Base-by-base conservation (phyloP, 2,113 vertebrate genomes). In the Peromyscus leucopus region DNA sequence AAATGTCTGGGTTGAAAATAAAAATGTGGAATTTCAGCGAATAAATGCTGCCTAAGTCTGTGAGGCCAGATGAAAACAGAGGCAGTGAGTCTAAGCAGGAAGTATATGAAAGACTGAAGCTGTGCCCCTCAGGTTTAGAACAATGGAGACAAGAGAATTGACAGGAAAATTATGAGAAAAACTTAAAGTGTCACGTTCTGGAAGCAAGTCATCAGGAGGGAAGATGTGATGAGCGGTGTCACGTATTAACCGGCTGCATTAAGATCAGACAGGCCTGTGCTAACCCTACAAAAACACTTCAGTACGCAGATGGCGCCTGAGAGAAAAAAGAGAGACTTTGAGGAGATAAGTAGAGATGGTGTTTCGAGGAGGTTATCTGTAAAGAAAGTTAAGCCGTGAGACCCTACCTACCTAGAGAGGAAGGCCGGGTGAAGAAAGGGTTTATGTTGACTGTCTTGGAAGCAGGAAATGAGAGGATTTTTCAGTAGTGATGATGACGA, bases 1-100 rank as follows among this genome's bases (percentile, higher is more conserved):
- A 89, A 91, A 86, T 51, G 9, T 74, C 76, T 91, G 36, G 17
- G 26, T 83, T 92, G 21, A 31, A 82, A 82, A 86, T 95, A 92
- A 93, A 93, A 92, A 36, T 59, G 48, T 16, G 46, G 31, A 94
- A 31, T 87, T 21, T 63, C 26, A 74, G 36, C 28, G 80, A 86
- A 67, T 65, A 75, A 76, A 76, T 89, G 48, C 9, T 17, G 57
- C 90, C 69, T 75, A 71, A 85, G 79, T 7, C 71, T 19, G 48
- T 92, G 76, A 93, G 24, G 84, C n/a, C 57, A 2, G 55, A 39
- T 95, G 75, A 82, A 57, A 78, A 42, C 24, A 94, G n/a, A 92
- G 36, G 16, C n/a, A n/a, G 46, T 79, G 31, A 93, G 46, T 33
- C 26, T 83, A 83, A 94, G 48, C 13, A 85, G 78, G 91, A 91